Evolutionary conservation across 2,888 invertebrate genomes (phyloP).

Genomic region (Autographa gamma): DNA sequence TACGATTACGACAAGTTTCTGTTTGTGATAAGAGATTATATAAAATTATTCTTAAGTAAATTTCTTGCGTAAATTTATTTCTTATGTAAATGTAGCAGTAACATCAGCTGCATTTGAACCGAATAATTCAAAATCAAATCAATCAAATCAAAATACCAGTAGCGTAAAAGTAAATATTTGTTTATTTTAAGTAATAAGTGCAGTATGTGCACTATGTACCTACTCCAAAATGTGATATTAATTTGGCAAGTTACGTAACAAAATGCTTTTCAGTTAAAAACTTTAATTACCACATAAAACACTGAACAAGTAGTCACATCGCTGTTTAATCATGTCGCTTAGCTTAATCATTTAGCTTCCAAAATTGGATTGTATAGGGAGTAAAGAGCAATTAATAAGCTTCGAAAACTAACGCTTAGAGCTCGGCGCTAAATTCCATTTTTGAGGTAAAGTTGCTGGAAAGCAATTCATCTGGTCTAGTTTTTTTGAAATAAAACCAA

Average conservation of each 20-base stretch:
- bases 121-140: too few relatives aligned
- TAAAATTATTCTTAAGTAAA: not conserved
- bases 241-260: not conserved
- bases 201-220: too few relatives aligned
- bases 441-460: conserved; percentile 54
- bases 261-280: not conserved
- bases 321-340: conserved; percentile 33
- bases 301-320: conserved; percentile 8
- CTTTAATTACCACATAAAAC: not conserved
- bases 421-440: conserved; percentile 39
- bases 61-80: too few relatives aligned
- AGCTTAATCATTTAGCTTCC: conserved; percentile 16
- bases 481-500: conserved; percentile 63
- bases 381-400: conserved; percentile 40
- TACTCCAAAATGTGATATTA: not conserved
- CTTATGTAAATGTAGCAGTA: too few relatives aligned
- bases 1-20: not conserved
- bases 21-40: not conserved
- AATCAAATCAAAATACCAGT: too few relatives aligned
- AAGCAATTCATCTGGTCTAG: conserved; percentile 60
- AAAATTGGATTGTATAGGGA: conserved; percentile 30
- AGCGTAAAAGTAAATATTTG: not conserved
- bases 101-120: too few relatives aligned
- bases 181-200: not conserved
- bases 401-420: conserved; percentile 30